These are phyloP conservation scores for Dendrophyllia cribrosa DNA, from an alignment of 64 coral and sea anemone genomes.

Conservation along the genomic window DNA sequence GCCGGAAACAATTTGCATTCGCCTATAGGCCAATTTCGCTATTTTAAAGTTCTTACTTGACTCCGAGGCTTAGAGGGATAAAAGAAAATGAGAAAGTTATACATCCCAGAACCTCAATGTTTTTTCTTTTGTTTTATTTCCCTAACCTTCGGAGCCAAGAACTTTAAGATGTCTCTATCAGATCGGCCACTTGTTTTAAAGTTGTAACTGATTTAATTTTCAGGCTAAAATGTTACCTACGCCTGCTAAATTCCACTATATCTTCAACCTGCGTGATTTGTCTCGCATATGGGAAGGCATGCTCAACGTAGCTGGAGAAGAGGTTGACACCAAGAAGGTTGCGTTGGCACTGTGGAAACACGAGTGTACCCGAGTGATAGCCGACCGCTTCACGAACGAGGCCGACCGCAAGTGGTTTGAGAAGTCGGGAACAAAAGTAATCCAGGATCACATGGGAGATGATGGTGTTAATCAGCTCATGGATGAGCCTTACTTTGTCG, in stretches of 20 bases:
- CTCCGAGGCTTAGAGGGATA: too few species aligned
- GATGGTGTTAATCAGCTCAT: slow-evolving; percentile 75
- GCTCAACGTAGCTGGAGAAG: slow-evolving; percentile 83
- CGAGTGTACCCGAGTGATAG: slow-evolving; percentile 94
- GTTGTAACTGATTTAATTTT: too few species aligned
- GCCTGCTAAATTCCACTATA: slow-evolving; percentile 95
- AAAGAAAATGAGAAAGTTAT: too few species aligned
- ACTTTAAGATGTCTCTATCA: too few species aligned
- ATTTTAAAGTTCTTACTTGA: too few species aligned
- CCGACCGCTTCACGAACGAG: slow-evolving; percentile 96
- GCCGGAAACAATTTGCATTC: too few species aligned
- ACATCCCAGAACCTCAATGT: too few species aligned
- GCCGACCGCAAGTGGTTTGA: slow-evolving; percentile 89
- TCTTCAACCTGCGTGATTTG: slow-evolving; percentile 94
- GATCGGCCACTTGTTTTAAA: too few species aligned
- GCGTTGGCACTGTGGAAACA: slow-evolving; percentile 92
- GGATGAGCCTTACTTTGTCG: slow-evolving; percentile 94
- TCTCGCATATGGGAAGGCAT: slow-evolving; percentile 98
- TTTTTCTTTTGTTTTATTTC: too few species aligned
- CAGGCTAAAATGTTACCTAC: slow-evolving; percentile 93
- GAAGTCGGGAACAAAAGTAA: slow-evolving; percentile 62
- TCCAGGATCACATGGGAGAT: slow-evolving; percentile 84
- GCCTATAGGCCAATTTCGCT: too few species aligned
- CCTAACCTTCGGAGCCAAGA: too few species aligned
- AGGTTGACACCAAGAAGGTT: slow-evolving; percentile 61